Evolutionary conservation across 2,113 vertebrate genomes (phyloP).

Genomic region (Heterochromis multidens): DNA sequence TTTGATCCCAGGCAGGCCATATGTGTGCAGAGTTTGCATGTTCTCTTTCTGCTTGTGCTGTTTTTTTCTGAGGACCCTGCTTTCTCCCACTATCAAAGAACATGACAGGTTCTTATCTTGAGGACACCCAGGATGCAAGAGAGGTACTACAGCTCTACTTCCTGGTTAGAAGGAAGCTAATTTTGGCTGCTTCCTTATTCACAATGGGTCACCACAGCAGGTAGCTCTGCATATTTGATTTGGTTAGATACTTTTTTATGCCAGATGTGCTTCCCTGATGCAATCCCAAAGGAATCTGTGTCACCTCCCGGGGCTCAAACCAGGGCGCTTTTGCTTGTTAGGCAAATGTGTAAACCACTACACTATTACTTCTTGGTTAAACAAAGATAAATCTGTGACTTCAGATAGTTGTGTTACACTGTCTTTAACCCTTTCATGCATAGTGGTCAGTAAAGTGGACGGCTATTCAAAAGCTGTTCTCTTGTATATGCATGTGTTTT

Average conservation of each 20-base stretch:
- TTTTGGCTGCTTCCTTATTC: not conserved
- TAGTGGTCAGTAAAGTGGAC: no score
- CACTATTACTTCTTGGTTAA: not conserved
- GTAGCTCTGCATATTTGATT: not conserved
- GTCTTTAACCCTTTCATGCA: no score
- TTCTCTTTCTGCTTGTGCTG: not conserved
- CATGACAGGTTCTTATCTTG: not conserved
- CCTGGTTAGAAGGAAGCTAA: not conserved
- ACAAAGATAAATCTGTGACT: not conserved
- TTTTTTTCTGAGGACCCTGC: not conserved
- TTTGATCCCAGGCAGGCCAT: fast-evolving
- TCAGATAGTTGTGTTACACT: not conserved
- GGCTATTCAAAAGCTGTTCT: no score
- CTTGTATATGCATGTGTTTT: no score
- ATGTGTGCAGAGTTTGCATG: not conserved
- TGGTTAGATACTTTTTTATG: no score
- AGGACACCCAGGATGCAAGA: not conserved
- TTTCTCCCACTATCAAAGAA: not conserved
- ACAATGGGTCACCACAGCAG: not conserved
- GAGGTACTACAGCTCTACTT: fast-evolving
- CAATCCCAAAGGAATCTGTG: not conserved
- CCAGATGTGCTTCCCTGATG: not conserved
- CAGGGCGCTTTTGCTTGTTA: not conserved
- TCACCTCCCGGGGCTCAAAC: not conserved
- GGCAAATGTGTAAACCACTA: not conserved